Evolutionary conservation across 2,888 invertebrate genomes (phyloP), one percentile per base, ranked within the genome.

Genomic region (Allacma fusca): DNA sequence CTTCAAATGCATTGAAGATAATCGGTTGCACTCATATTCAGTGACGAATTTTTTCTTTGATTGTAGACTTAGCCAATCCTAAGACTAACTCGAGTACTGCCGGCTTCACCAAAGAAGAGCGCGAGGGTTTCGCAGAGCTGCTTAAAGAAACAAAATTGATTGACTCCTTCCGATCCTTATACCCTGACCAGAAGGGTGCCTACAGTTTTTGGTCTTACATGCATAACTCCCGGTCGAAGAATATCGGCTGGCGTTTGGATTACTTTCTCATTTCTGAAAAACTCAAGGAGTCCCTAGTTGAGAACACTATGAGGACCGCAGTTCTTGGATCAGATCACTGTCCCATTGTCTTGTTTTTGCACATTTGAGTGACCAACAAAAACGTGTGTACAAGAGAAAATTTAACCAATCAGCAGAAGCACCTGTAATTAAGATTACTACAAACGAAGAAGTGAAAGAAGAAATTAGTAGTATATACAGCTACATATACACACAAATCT

Each of bases 121-220:
- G 99, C 43, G 92, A 94, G 13, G 95, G 94, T 24, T 94, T 99
- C 92, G 92, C 93, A 0, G 91, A 93, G 29, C 89, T 98, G 71
- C 88, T 99, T 13, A 88, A 88, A 0, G 90, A 91, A 65, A 82
- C 82, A 16, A 96, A 96, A 0, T 97, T 93, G 86, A 89, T 96
- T 0, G 98, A 99, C 87, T 92, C 94, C 0, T 99, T 91, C 87
- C 81, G 84, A 62, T 34, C 59, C 26, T 73, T 84, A 34, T 80
- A 83, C 75, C 98, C 98, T 0, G 92, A 96, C 12, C 89, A 91
- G 85, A 91, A 90, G 7, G 92, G 90, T 12, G 93, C 92, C 0
- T 99, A 97, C 87, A 95, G 97, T 0, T 99, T 94, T 87, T 99
- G 98, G 98, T 92, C 96, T 0, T 98, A 96, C 86, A 93, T 98